Evolutionary conservation across 2,113 vertebrate species (phyloP).

Genomic region (Elgaria multicarinata): DNA sequence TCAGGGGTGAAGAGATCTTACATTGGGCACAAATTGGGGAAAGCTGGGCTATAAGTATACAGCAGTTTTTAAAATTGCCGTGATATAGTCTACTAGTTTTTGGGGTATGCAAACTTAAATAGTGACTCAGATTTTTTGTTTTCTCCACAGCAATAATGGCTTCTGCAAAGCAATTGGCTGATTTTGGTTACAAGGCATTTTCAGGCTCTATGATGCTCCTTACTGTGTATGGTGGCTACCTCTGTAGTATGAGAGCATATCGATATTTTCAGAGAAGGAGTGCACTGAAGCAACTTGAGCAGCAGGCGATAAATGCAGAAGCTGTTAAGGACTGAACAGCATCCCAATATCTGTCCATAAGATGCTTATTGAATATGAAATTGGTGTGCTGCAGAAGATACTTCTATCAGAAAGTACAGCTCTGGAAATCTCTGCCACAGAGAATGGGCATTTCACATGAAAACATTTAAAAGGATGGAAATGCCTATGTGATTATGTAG

Average conservation of each 20-base stretch:
- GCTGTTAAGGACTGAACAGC: conserved; percentile 68
- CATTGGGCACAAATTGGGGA: too few species aligned
- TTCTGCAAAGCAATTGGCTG: conserved; percentile 87
- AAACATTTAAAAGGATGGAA: not conserved
- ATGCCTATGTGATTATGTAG: too few species aligned
- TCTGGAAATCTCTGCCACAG: not conserved
- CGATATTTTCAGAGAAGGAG: conserved; percentile 73
- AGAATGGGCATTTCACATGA: not conserved
- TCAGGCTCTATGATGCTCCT: conserved; percentile 92
- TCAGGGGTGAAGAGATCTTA: not conserved
- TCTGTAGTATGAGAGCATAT: conserved; percentile 83
- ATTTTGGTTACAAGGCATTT: conserved; percentile 89
- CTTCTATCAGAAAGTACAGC: not conserved
- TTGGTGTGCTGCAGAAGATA: not conserved
- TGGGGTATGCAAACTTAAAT: not conserved
- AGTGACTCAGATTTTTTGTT: not conserved
- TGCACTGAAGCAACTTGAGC: conserved; percentile 71
- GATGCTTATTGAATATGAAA: not conserved
- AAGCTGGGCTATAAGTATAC: too few species aligned
- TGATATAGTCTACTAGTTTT: too few species aligned
- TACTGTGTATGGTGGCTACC: conserved; percentile 87
- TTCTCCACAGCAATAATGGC: conserved; percentile 78
- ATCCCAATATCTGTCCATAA: not conserved
- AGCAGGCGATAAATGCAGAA: conserved; percentile 72
- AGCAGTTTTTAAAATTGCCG: too few species aligned